Evolutionary conservation across 2,888 invertebrate species (phyloP).

Genomic region (Pachymerium ferrugineum): DNA sequence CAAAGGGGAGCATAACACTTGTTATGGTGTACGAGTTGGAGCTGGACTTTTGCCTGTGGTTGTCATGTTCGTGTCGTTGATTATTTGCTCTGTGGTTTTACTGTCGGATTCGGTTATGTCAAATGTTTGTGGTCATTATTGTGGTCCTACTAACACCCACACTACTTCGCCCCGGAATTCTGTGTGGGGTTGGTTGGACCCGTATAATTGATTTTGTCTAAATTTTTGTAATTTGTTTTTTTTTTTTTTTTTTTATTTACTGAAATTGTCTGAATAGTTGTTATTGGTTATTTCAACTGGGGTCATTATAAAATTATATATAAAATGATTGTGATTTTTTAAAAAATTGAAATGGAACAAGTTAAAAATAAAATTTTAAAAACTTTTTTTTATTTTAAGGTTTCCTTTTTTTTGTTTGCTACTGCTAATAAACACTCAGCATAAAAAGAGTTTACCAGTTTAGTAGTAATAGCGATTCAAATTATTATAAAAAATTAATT

Average conservation of each 20-base stretch:
- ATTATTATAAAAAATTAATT: too few species aligned
- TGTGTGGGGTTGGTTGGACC: background rate
- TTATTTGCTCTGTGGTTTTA: background rate
- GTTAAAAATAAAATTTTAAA: too few species aligned
- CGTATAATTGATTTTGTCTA: background rate
- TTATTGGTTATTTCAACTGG: background rate
- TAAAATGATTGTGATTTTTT: too few species aligned
- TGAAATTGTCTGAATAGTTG: background rate
- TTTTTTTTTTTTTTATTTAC: background rate
- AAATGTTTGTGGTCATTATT: background rate
- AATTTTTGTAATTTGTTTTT: background rate
- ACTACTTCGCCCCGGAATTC: background rate
- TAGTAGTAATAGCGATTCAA: too few species aligned
- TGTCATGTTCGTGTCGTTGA: background rate
- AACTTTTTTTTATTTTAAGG: too few species aligned
- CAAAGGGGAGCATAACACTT: background rate
- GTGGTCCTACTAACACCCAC: background rate
- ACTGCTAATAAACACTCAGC: too few species aligned
- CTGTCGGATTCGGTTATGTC: background rate
- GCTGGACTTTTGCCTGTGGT: background rate
- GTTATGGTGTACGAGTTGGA: background rate
- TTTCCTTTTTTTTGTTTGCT: too few species aligned
- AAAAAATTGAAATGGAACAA: too few species aligned
- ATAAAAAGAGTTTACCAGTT: too few species aligned
- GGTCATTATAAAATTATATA: too few species aligned